Percentiles rank a stretch among this genome's conserved stretches.
These are phyloP conservation scores for Drosophila lacertosa DNA, from an alignment of 1,140 invertebrate genomes.

Conservation along the genomic window DNA sequence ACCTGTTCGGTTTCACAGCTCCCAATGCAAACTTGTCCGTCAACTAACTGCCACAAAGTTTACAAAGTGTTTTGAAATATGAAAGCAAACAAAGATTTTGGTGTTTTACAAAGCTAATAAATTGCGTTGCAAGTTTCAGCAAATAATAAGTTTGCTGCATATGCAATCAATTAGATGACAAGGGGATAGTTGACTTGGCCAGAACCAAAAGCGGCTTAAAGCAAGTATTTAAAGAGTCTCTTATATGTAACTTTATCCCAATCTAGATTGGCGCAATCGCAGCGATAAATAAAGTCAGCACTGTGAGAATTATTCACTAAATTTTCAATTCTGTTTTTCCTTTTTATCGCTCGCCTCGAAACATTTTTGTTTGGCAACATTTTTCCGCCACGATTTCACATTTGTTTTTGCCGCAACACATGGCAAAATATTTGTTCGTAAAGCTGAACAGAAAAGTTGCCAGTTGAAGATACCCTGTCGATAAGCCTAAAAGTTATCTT, in stretches of 20 bases:
- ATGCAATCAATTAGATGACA: slow-evolving; percentile 10
- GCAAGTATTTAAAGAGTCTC: too few relatives aligned
- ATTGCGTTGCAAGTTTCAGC: slow-evolving; percentile 5
- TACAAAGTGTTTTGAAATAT: slow-evolving; percentile 32
- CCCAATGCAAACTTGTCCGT: slow-evolving; percentile 13
- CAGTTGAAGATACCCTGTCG: slow-evolving; percentile 3
- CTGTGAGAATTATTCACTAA: neutral
- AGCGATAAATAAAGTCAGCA: neutral
- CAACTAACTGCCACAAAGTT: slow-evolving; percentile 28
- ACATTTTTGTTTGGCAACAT: slow-evolving; percentile 4
- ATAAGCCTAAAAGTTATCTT: neutral
- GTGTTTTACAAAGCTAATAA: slow-evolving; percentile 6
- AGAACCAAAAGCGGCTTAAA: neutral
- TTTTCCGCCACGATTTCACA: neutral
- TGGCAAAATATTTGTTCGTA: slow-evolving; percentile 38
- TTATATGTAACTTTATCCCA: too few relatives aligned
- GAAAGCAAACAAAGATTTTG: slow-evolving; percentile 22
- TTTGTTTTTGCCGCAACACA: slow-evolving; percentile 7
- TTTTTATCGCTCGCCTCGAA: neutral
- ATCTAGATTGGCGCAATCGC: neutral
- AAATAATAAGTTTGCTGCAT: slow-evolving; percentile 13
- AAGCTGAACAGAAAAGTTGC: neutral
- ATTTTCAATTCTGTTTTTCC: neutral
- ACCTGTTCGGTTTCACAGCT: slow-evolving; percentile 1
- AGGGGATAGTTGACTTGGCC: slow-evolving; percentile 1